A percentile compares a stretch with the other conserved stretches of the same genome.
phyloP scores from a whole-genome alignment of 2,113 vertebrate species.

The Brachypteracias leptosomus region DNA sequence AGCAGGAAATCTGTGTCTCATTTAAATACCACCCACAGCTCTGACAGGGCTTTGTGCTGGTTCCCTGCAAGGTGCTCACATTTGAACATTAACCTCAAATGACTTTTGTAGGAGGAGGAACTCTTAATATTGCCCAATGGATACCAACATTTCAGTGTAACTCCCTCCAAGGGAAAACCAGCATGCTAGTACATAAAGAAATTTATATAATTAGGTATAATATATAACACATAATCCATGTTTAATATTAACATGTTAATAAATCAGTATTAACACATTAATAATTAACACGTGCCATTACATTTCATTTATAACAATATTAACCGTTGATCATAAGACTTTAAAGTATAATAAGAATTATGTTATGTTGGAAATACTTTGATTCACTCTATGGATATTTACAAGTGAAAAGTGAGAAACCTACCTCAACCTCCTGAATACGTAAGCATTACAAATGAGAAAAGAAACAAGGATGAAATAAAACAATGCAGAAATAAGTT shows the following conservation, averaged over 20 bases:
- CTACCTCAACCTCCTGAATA: constrained; percentile 82
- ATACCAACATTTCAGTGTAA: background rate
- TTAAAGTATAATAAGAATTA: constrained; percentile 17
- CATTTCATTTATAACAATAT: background rate
- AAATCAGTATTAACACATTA: background rate
- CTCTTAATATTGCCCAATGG: background rate
- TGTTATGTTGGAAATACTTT: background rate
- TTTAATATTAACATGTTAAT: background rate
- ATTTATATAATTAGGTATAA: too few relatives aligned
- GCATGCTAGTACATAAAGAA: background rate
- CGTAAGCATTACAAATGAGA: constrained; percentile 77
- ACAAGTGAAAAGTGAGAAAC: constrained; percentile 72
- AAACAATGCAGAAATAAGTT: constrained; percentile 57
- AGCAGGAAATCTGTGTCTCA: background rate
- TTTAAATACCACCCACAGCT: background rate
- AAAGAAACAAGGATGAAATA: constrained; percentile 76
- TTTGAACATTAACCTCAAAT: background rate
- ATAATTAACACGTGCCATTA: background rate
- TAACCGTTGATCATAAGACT: background rate
- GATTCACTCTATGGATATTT: constrained; percentile 31
- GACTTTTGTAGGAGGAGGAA: background rate
- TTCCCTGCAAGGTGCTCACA: background rate
- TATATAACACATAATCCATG: background rate
- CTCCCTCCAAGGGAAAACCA: background rate
- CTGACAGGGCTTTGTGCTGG: background rate